These are phyloP conservation scores for Helobdella robusta DNA, from an alignment of 2,888 invertebrate species.

Conservation along the genomic window DNA sequence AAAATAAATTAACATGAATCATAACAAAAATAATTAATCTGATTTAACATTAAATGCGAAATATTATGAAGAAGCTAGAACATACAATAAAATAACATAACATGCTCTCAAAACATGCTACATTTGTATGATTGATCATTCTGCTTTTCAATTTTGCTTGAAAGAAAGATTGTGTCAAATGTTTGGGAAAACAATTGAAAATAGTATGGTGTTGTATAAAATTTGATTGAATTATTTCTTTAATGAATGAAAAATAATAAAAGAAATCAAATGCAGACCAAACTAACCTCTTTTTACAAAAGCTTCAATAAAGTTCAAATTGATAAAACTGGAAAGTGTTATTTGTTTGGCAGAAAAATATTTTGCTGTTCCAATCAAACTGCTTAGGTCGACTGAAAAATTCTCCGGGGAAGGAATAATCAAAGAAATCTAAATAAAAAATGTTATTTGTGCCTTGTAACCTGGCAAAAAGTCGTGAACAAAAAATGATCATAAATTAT, in stretches of 20 bases:
- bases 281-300: slow-evolving; percentile 22
- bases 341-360: slow-evolving; percentile 11
- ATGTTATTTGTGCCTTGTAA: not conserved
- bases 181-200: not conserved
- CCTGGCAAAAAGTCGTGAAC: no score
- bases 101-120: no score
- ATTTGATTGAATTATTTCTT: not conserved
- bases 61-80: not conserved
- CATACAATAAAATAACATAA: not conserved
- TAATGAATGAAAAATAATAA: not conserved
- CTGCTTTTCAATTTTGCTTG: no score
- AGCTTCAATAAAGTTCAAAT: slow-evolving; percentile 13
- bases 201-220: no score
- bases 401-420: no score
- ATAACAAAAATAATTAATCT: not conserved
- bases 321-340: not conserved
- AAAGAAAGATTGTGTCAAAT: no score
- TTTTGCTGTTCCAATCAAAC: not conserved
- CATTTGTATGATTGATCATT: no score
- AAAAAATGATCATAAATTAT: no score
- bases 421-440: slow-evolving; percentile 18
- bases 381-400: not conserved
- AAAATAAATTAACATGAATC: not conserved
- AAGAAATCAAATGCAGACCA: no score
- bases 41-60: not conserved